Percentiles rank a stretch among this genome's conserved stretches.
These are phyloP conservation scores for Tachystola acroxantha DNA, from an alignment of 2,888 invertebrate species.

Conservation along the genomic window DNA sequence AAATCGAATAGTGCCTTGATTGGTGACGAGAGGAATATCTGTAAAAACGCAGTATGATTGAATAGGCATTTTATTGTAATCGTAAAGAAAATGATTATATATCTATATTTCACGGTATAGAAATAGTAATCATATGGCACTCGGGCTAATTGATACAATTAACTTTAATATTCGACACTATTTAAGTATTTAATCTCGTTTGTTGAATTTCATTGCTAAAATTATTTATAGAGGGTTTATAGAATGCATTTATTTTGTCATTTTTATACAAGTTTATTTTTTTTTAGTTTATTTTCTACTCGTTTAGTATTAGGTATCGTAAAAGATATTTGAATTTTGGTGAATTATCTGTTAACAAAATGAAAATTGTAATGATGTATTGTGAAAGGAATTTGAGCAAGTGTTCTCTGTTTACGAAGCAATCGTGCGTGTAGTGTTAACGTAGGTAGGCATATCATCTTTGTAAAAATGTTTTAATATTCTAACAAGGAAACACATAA, in stretches of 20 bases:
- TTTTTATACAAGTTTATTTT: constrained; percentile 65
- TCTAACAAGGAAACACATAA: constrained; percentile 58
- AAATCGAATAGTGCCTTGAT: constrained; percentile 75
- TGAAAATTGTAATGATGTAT: constrained; percentile 17
- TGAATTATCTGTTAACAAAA: constrained; percentile 73
- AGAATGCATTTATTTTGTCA: constrained; percentile 74
- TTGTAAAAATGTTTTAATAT: constrained; percentile 62
- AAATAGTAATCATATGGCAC: constrained; percentile 77
- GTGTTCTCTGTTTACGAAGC: constrained; percentile 23
- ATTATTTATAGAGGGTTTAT: constrained; percentile 69
- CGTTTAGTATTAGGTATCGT: constrained; percentile 50
- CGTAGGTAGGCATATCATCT: constrained; percentile 71
- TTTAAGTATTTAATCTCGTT: constrained; percentile 58
- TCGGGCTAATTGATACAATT: constrained; percentile 58
- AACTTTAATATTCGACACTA: constrained; percentile 48
- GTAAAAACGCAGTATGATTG: constrained; percentile 50
- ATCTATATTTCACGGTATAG: constrained; percentile 77
- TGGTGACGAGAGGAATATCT: constrained; percentile 53
- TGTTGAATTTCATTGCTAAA: constrained; percentile 69
- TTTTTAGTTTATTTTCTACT: constrained; percentile 70
- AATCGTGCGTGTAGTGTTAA: constrained; percentile 21
- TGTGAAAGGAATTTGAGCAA: constrained; percentile 9
- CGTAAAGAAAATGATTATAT: constrained; percentile 65
- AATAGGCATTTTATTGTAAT: constrained; percentile 41
- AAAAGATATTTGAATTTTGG: constrained; percentile 63